Evolutionary conservation across 1,140 invertebrate species (phyloP).

Genomic region (Acromyrmex charruanus): DNA sequence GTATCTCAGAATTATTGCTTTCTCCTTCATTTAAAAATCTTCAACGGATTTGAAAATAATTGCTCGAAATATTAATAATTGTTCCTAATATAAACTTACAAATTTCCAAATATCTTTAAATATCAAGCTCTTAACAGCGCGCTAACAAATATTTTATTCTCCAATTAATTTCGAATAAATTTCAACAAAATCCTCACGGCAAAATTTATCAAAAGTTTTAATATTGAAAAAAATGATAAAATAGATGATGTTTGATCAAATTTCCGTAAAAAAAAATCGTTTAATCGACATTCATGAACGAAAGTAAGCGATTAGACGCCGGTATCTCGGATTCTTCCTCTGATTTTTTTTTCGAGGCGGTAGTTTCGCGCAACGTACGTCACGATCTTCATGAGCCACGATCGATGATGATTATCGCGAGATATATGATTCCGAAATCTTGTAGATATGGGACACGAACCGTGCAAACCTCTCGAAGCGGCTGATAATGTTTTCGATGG

Average conservation of each 20-base stretch:
- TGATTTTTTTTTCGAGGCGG: neutral
- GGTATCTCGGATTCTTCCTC: neutral
- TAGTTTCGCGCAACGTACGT: neutral
- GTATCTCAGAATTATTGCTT: neutral
- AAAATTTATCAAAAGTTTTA: neutral
- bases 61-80: neutral
- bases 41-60: neutral
- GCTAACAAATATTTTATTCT: neutral
- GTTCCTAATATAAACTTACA: neutral
- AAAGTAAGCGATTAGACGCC: constrained; percentile 7
- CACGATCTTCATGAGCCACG: neutral
- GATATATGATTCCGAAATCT: neutral
- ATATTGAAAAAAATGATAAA: too few relatives aligned
- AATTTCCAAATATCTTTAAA: neutral
- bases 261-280: neutral
- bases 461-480: neutral
- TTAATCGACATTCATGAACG: neutral
- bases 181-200: neutral
- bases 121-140: neutral
- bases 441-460: constrained; percentile 1
- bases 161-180: neutral
- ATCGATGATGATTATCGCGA: constrained; percentile 18
- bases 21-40: neutral
- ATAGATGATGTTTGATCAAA: neutral
- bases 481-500: constrained; percentile 30